A percentile compares a stretch with the other conserved stretches of the same genome.
Evolutionary conservation across 2,888 invertebrate species (phyloP).

Genomic region (Chaetogeoica ovagalla): DNA sequence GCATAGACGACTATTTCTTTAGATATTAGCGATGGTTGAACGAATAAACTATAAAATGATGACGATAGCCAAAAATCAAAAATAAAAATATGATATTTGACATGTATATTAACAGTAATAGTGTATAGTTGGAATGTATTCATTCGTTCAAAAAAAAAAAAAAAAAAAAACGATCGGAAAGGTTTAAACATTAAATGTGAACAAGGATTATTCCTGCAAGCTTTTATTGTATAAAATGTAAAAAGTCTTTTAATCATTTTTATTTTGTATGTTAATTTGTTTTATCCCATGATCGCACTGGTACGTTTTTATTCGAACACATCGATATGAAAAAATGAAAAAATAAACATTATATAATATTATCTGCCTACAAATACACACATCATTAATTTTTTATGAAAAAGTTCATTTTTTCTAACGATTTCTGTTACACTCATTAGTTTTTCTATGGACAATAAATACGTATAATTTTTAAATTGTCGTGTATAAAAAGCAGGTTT

Average conservation of each 20-base stretch:
- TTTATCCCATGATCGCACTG: not conserved
- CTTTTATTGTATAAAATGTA: not conserved
- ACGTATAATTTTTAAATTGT: not conserved
- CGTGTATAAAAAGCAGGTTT: too few relatives aligned
- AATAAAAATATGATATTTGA: not conserved
- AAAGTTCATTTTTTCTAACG: not conserved
- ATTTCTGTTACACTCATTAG: not conserved
- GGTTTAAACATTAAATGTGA: not conserved
- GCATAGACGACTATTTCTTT: not conserved
- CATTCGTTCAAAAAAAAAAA: not conserved
- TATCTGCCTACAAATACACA: not conserved
- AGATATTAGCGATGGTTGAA: not conserved
- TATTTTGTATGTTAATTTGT: not conserved
- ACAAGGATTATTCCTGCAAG: not conserved
- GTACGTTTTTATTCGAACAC: not conserved
- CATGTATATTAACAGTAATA: not conserved
- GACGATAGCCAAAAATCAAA: not conserved
- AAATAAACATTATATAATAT: not conserved
- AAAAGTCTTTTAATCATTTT: not conserved
- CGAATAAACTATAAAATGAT: not conserved
- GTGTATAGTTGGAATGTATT: not conserved
- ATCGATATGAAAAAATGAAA: not conserved
- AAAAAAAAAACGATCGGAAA: not conserved
- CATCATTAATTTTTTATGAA: not conserved
- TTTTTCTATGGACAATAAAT: not conserved